Evolutionary conservation across 2,797 vertebrate species (phyloP), one percentile per base, ranked within the genome.

Genomic region (Molothrus aeneus): DNA sequence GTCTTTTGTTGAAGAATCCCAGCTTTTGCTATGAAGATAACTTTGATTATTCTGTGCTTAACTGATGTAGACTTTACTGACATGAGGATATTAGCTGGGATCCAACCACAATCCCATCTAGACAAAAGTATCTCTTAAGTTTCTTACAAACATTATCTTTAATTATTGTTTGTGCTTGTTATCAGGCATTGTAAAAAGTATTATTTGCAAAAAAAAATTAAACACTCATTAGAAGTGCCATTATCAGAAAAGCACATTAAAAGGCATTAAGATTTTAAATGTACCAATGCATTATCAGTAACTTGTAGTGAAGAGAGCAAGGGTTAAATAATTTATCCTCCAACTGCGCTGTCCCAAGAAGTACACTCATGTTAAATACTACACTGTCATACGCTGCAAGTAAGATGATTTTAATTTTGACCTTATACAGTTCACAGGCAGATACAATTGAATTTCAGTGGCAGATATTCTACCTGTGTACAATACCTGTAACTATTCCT

Each of bases 131-230:
- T 61, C 80, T 70, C 66, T 63, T 5, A 78, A 90, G 17, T 82
- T 72, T 60, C 64, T 89, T 82, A 78, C 9, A 53, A 65, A 66
- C 32, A 26, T 84, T 68, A 38, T 73, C 42, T 80, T 72, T 45
- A 65, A 50, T 66, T 80, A 78, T 26, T 12, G n/a, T 63, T 94
- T 97, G 86, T 95, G 90, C 87, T 95, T 91, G 34, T 83, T 90
- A 82, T 51, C 32, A 82, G 70, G 47, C 64, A 65, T 51, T 71
- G 50, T 54, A 50, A 70, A 87, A 92, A 12, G 13, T 73, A 64
- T 59, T 74, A 65, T 45, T 66, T 80, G 24, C 18, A 57, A 43
- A 26, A 2, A 78, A 51, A 42, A 34, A 56, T 56, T 80, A 74
- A 94, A 83, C 38, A 89, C 38, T 80, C 47, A 79, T 34, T 75